Evolutionary conservation across 1,140 invertebrate species (phyloP).

Genomic region (Drosophila athabasca): DNA sequence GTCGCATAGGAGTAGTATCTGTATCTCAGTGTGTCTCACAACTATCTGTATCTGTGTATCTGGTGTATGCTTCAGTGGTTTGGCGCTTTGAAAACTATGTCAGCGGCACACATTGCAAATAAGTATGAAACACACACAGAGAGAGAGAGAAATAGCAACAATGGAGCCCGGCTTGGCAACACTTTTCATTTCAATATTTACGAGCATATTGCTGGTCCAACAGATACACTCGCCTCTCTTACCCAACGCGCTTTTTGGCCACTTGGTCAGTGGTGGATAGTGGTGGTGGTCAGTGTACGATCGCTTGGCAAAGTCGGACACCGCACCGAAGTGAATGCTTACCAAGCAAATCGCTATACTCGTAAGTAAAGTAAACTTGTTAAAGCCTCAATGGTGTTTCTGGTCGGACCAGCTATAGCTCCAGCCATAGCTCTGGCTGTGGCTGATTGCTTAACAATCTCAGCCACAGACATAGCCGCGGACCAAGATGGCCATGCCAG

Average conservation of each 20-base stretch:
- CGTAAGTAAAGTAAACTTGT: conserved; percentile 19
- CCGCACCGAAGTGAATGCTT: conserved; percentile 10
- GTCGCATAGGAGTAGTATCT: conserved; percentile 18
- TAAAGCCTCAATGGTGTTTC: conserved; percentile 30
- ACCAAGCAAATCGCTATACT: conserved; percentile 18
- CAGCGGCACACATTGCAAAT: conserved; percentile 70
- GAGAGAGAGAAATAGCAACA: conserved; percentile 34
- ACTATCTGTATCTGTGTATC: background rate
- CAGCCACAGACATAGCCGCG: conserved; percentile 10
- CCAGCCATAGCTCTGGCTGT: conserved; percentile 4
- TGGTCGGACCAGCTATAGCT: conserved; percentile 26
- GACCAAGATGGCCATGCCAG: conserved; percentile 33
- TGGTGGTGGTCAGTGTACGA: too few species aligned
- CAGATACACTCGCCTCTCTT: conserved; percentile 43
- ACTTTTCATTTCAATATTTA: conserved; percentile 72
- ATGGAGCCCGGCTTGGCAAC: conserved; percentile 43
- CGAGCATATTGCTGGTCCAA: conserved; percentile 18
- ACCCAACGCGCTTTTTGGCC: conserved; percentile 53
- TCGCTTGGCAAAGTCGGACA: background rate
- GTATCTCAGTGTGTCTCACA: conserved; percentile 17
- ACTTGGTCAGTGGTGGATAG: conserved; percentile 11
- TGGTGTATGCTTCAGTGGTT: conserved; percentile 46
- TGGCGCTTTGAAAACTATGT: conserved; percentile 56
- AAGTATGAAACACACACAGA: conserved; percentile 42
- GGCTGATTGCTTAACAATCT: conserved; percentile 38